Evolutionary conservation across 2,888 invertebrate species (phyloP).

Genomic region (Temnothorax rugatulus): DNA sequence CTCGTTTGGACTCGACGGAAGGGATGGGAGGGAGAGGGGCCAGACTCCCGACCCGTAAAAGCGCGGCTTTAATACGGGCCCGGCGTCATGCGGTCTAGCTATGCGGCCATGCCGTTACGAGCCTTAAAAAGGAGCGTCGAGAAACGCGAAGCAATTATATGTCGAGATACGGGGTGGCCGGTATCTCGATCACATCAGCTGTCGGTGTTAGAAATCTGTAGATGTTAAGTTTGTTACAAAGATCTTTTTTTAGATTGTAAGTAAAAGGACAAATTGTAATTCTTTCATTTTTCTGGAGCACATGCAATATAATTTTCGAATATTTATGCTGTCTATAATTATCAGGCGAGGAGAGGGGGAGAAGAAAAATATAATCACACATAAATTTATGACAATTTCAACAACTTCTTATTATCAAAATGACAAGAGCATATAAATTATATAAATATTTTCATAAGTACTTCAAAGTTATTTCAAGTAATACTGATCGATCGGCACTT

Average conservation of each 20-base stretch:
- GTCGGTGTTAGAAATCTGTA: neutral
- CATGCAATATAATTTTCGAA: neutral
- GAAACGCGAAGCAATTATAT: constrained; percentile 54
- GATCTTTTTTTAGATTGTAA: neutral
- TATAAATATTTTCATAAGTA: neutral
- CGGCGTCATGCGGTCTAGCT: constrained; percentile 82
- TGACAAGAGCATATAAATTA: neutral
- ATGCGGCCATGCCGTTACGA: constrained; percentile 60
- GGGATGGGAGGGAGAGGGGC: neutral
- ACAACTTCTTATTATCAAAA: neutral
- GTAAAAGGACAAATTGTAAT: neutral
- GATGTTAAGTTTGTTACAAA: neutral
- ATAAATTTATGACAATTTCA: neutral
- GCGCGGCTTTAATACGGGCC: constrained; percentile 76
- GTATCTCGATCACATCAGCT: constrained; percentile 5
- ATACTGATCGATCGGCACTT: neutral
- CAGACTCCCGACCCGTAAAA: constrained; percentile 50
- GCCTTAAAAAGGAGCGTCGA: constrained; percentile 52
- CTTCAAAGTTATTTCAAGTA: neutral
- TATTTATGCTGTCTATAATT: neutral
- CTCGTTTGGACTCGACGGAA: constrained; percentile 61
- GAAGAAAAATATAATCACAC: neutral
- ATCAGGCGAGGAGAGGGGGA: neutral
- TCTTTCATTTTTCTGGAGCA: neutral
- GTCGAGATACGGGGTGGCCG: neutral